phyloP scores from a whole-genome alignment of 1,140 invertebrate species.

The Meloidogyne chitwoodi region DNA sequence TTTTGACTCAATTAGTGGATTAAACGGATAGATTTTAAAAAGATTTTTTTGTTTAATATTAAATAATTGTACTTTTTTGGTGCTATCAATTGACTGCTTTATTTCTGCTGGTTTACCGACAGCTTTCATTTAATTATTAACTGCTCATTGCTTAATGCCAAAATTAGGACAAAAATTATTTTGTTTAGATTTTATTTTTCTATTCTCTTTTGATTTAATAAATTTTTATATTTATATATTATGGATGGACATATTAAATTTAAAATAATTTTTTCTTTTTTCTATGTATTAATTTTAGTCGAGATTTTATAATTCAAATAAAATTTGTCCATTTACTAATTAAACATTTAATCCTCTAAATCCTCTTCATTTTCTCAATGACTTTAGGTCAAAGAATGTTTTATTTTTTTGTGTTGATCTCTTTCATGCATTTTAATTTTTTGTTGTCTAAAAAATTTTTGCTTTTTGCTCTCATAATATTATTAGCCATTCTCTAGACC shows the following conservation, averaged over 20 bases:
- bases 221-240: too few species aligned
- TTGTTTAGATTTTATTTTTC: too few species aligned
- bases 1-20: constrained; percentile 27
- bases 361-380: background rate
- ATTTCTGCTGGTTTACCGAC: background rate
- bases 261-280: too few species aligned
- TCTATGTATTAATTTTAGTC: too few species aligned
- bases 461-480: background rate
- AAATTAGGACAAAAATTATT: too few species aligned
- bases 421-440: background rate
- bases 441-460: background rate
- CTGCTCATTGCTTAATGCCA: background rate
- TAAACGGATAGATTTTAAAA: constrained; percentile 11
- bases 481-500: background rate
- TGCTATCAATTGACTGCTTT: background rate
- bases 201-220: too few species aligned
- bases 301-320: background rate
- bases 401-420: background rate
- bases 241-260: too few species aligned
- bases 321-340: background rate
- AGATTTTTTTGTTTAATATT: background rate
- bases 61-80: background rate
- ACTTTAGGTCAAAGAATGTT: background rate
- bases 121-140: background rate
- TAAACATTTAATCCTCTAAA: background rate